Conservation (phyloP, 2,888 invertebrate species). For the Melieria omissa region DNA sequence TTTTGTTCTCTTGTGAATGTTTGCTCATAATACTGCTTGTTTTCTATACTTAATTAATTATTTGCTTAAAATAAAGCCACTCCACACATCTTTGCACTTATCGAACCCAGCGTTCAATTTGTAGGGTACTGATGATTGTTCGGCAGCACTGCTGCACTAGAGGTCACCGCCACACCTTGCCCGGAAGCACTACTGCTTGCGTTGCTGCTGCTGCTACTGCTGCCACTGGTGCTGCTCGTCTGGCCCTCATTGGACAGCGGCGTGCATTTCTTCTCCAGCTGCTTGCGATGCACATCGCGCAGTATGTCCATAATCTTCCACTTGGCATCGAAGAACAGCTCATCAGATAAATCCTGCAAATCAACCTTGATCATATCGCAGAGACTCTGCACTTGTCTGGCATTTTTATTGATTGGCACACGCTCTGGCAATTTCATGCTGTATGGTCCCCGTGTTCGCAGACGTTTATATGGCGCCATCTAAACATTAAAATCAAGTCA, state of each 20-base stretch:
- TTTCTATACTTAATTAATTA: too few relatives aligned
- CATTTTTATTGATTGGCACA: constrained; percentile 15
- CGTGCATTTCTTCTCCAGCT: constrained; percentile 43
- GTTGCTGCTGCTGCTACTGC: neutral
- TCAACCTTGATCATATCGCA: constrained; percentile 54
- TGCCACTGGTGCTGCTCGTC: neutral
- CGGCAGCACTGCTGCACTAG: neutral
- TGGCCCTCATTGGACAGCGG: neutral
- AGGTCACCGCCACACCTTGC: neutral
- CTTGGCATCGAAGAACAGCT: constrained; percentile 55
- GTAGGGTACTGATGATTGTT: constrained; percentile 19
- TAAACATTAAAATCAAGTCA: neutral
- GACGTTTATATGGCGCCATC: constrained; percentile 13
- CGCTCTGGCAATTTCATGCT: neutral
- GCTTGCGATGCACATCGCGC: constrained; percentile 52
- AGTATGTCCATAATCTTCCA: constrained; percentile 56
- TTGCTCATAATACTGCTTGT: neutral
- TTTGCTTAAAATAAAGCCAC: too few relatives aligned
- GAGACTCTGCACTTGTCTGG: constrained; percentile 48
- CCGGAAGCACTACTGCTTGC: neutral
- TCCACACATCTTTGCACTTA: too few relatives aligned
- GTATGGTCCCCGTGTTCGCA: constrained; percentile 1
- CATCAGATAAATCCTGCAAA: constrained; percentile 49
- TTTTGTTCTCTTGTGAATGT: neutral
- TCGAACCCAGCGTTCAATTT: neutral